Base-by-base conservation (phyloP, 2,888 invertebrate genomes). In the Drosophila recens region DNA sequence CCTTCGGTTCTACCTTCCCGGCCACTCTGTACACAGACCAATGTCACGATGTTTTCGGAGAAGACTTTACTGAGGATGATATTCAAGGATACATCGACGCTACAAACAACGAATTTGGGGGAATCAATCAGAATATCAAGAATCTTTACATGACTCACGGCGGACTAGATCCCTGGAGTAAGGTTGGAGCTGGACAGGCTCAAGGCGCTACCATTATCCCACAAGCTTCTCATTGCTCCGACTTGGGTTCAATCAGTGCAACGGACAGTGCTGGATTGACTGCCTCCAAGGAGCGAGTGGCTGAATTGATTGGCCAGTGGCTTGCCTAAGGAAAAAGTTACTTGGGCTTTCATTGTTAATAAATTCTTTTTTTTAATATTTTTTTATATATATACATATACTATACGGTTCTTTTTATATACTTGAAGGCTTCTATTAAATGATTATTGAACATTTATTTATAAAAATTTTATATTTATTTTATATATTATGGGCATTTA, bases 121-220 rank as follows among this genome's bases (percentile, higher is more conserved):
- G 93, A 1, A 75, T 85, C 4, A 66, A 90, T 53, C 93, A 93
- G 0, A 90, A 92, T n/a, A 91, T 93, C 0, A 91, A 89, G 6
- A 93, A 93, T 56, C 93, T 94, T 0, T 92, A 93, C 30, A 93
- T 93, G 59, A 92, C 93, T 3, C 94, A 94, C 57, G 94, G 94
- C 9, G 91, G 91, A 57, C 69, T 93, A 20, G 94, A 94, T 90
- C 94, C 94, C 11, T 94, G 94, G 94, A 93, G 93, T 79, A 80
- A 90, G 9, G 91, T 94, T 67, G 94, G 94, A 1, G 86, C 92
- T 1, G 77, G 82, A 4, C 48, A 38, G 2, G 67, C 38, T 13
- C 62, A 82, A 34, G 72, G 70, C n/a, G 90, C 90, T 27, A 85
- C 79, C 9, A 83, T 91, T 27, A 79, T 91, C n/a, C 85, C 90